A percentile compares a stretch with the other conserved stretches of the same genome.
These are phyloP conservation scores for Leptogaster cylindrica DNA, from an alignment of 2,888 invertebrate species.

Conservation along the genomic window DNA sequence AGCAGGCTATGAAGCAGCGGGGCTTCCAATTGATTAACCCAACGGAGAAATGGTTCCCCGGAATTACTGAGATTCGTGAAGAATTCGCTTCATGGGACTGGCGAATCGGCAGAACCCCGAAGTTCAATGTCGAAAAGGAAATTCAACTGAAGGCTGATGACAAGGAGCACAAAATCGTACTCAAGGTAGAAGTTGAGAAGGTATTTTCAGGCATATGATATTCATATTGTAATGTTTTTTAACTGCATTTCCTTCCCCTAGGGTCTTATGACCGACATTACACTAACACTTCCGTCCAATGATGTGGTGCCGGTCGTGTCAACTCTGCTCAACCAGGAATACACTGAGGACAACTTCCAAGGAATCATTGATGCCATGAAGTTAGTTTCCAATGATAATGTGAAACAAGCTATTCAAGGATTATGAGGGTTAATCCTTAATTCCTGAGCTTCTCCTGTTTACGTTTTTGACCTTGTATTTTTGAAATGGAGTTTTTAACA, in stretches of 20 bases:
- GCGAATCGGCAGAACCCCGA: constrained; percentile 86
- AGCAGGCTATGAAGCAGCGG: constrained; percentile 74
- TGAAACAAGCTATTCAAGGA: constrained; percentile 61
- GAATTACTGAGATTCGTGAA: constrained; percentile 72
- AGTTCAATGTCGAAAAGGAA: constrained; percentile 71
- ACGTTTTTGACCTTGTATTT: too few relatives aligned
- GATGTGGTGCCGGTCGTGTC: constrained; percentile 60
- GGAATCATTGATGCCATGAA: constrained; percentile 59
- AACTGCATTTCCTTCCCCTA: constrained; percentile 42
- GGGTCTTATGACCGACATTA: constrained; percentile 59
- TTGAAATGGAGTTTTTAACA: too few relatives aligned
- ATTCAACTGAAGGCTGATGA: constrained; percentile 62
- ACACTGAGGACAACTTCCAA: constrained; percentile 59
- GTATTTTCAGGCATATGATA: constrained; percentile 49
- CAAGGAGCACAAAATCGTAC: constrained; percentile 65
- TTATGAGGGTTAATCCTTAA: constrained; percentile 50
- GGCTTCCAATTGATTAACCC: constrained; percentile 88
- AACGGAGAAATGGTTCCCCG: constrained; percentile 87
- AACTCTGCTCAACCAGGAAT: constrained; percentile 56
- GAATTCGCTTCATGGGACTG: constrained; percentile 84
- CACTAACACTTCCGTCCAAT: constrained; percentile 56
- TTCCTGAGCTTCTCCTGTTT: background rate
- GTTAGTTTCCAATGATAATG: constrained; percentile 60
- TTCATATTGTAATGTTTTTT: background rate
- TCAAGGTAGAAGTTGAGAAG: constrained; percentile 65